phyloP scores from a whole-genome alignment of 2,888 invertebrate genomes.

The Polymixis lichenea region DNA sequence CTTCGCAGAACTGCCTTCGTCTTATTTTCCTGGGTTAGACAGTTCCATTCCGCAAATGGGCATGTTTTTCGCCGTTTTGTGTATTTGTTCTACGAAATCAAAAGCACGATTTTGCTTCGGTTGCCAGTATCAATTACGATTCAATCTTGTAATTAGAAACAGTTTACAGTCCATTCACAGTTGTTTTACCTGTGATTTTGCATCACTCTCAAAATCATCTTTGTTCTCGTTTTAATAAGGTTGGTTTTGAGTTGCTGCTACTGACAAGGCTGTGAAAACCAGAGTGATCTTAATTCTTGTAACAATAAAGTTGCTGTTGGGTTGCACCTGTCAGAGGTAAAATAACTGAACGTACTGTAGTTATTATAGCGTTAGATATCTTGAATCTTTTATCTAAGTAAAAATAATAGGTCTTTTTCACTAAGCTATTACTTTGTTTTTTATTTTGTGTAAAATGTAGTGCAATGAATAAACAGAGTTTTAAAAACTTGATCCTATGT shows the following conservation, averaged over 20 bases:
- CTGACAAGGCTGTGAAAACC: background rate
- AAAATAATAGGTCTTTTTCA: background rate
- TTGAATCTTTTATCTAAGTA: background rate
- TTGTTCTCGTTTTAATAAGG: too few relatives aligned
- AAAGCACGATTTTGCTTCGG: background rate
- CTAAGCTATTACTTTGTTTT: background rate
- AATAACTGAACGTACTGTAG: background rate
- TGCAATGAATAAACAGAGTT: background rate
- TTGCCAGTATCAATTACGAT: constrained; percentile 16
- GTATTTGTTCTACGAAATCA: background rate
- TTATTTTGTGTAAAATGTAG: background rate
- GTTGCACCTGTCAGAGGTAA: background rate
- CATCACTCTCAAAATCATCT: background rate
- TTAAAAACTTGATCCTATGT: background rate
- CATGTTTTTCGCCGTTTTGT: background rate
- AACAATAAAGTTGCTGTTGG: background rate
- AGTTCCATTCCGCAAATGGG: constrained; percentile 42
- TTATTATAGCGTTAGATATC: constrained; percentile 10
- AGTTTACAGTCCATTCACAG: background rate
- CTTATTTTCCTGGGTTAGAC: constrained; percentile 7
- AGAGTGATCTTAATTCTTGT: background rate
- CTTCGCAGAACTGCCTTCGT: background rate
- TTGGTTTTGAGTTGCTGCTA: background rate
- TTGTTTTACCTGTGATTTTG: background rate
- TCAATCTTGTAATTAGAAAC: constrained; percentile 9